phyloP scores from a whole-genome alignment of 1,140 invertebrate species.

The Arion vulgaris region DNA sequence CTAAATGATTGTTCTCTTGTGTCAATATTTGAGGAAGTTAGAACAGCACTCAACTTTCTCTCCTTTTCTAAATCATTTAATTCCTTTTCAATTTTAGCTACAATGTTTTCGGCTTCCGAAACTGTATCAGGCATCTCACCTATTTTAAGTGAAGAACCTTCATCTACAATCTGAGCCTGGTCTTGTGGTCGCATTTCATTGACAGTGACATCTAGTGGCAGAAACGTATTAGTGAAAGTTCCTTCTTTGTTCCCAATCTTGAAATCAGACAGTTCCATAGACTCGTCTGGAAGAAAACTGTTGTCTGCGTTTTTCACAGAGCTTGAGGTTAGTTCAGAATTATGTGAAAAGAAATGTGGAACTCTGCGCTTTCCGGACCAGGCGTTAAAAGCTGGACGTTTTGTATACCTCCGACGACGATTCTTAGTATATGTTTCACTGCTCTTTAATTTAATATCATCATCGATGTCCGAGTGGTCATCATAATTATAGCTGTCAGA shows the following conservation, averaged over 20 bases:
- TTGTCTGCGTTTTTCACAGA: not conserved
- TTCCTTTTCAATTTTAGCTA: not conserved
- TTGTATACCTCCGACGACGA: too few relatives aligned
- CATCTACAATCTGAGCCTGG: too few relatives aligned
- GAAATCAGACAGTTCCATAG: not conserved
- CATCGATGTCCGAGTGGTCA: too few relatives aligned
- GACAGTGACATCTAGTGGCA: not conserved
- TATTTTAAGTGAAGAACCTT: too few relatives aligned
- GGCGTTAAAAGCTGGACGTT: not conserved
- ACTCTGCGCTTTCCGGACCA: not conserved
- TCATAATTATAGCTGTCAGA: too few relatives aligned
- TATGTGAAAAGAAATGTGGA: not conserved
- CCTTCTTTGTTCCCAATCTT: not conserved
- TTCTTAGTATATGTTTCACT: too few relatives aligned
- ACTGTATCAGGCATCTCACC: not conserved
- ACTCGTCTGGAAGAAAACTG: not conserved
- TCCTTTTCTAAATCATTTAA: not conserved
- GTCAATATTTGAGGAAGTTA: not conserved
- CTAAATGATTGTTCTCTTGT: not conserved
- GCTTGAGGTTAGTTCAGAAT: not conserved
- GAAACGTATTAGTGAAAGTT: not conserved
- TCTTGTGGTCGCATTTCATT: not conserved
- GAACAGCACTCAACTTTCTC: not conserved
- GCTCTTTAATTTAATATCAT: too few relatives aligned
- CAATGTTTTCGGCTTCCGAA: not conserved